A percentile compares a stretch with the other conserved stretches of the same genome.
phyloP scores from a whole-genome alignment of 1,140 invertebrate species.

The Diorhabda sublineata region DNA sequence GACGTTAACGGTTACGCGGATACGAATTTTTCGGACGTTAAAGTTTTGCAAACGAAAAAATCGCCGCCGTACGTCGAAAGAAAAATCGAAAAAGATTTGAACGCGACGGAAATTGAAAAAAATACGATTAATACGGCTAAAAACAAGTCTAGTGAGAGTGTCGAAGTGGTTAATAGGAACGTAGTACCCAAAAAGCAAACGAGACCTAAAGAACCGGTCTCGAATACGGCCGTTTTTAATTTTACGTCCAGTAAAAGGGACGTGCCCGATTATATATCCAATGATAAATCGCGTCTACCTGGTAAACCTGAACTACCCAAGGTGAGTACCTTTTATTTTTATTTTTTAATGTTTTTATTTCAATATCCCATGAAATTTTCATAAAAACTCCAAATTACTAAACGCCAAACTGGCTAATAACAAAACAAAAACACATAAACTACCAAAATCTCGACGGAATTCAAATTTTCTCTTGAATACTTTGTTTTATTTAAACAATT shows the following conservation, averaged over 20 bases:
- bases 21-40: background rate
- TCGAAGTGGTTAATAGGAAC: conserved; percentile 38
- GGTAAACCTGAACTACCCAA: conserved; percentile 64
- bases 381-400: no score
- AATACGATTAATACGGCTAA: conserved; percentile 68
- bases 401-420: no score
- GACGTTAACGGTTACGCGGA: conserved; percentile 29
- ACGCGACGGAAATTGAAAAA: conserved; percentile 63
- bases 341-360: background rate
- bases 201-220: conserved; percentile 44
- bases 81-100: conserved; percentile 26
- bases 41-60: conserved; percentile 8
- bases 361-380: no score
- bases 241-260: conserved; percentile 72
- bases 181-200: conserved; percentile 32
- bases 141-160: conserved; percentile 54
- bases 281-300: conserved; percentile 72
- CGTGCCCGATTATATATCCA: conserved; percentile 86
- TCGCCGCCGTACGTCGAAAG: conserved; percentile 8
- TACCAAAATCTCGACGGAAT: no score
- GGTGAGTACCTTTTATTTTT: conserved; percentile 50
- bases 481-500: no score
- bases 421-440: no score
- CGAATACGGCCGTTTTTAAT: conserved; percentile 78
- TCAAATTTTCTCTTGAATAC: no score